Evolutionary conservation across 2,113 vertebrate species (phyloP).

Genomic region (Prolemur simus): DNA sequence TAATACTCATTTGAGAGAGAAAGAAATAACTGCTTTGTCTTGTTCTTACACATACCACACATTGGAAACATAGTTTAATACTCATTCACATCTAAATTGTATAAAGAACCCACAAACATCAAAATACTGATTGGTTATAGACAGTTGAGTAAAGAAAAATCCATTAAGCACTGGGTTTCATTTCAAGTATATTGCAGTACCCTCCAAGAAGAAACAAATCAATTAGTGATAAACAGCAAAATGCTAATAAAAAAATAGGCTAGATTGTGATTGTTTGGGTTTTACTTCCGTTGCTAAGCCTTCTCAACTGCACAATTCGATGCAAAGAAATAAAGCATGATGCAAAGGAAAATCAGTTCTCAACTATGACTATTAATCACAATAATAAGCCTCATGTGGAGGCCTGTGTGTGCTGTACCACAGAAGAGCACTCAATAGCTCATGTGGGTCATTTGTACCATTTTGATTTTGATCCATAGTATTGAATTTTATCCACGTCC

Average conservation of each 20-base stretch:
- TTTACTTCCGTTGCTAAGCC: conserved; percentile 59
- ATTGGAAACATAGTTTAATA: conserved; percentile 41
- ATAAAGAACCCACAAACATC: conserved; percentile 54
- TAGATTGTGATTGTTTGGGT: conserved; percentile 10
- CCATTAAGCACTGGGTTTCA: conserved; percentile 56
- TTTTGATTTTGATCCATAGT: conserved; percentile 16
- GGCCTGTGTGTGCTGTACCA: background rate
- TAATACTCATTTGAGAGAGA: conserved; percentile 43
- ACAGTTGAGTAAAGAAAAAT: conserved; percentile 58
- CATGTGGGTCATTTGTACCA: background rate
- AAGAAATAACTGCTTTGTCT: conserved; percentile 30
- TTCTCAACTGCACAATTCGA: conserved; percentile 50
- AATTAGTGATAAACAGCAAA: conserved; percentile 60
- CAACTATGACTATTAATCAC: conserved; percentile 18
- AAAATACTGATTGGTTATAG: conserved; percentile 60
- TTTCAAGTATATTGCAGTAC: conserved; percentile 49
- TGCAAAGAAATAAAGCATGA: conserved; percentile 51
- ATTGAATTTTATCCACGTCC: background rate
- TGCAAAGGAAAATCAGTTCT: conserved; percentile 41
- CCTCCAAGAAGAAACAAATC: conserved; percentile 70
- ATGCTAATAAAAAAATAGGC: conserved; percentile 30
- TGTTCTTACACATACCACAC: background rate
- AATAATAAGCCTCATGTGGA: background rate
- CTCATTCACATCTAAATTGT: conserved; percentile 39
- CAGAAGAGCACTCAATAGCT: background rate